A percentile compares a stretch with the other conserved stretches of the same genome.
phyloP scores from a whole-genome alignment of 2,797 vertebrate genomes.

The Varecia variegata region DNA sequence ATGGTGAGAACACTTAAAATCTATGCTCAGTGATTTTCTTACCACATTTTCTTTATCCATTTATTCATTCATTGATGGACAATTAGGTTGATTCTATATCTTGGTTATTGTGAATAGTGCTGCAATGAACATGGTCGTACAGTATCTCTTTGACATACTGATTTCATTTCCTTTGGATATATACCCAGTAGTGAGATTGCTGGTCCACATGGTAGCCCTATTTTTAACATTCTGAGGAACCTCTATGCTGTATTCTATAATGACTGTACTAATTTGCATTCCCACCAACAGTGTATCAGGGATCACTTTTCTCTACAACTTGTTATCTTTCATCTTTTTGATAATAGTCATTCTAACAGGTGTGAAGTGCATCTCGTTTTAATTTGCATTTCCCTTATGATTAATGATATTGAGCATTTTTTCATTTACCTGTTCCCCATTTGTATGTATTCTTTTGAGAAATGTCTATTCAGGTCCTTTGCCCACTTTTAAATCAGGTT shows the following conservation, averaged over 20 bases:
- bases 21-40: not conserved
- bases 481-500: not conserved
- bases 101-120: not conserved
- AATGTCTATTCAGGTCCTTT: not conserved
- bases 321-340: not conserved
- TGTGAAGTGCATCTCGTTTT: not conserved
- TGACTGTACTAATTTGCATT: not conserved
- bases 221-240: not conserved
- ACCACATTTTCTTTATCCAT: not conserved
- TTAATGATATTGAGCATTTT: not conserved
- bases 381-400: not conserved
- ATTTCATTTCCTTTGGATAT: not conserved
- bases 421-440: not conserved
- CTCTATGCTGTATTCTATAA: not conserved
- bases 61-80: not conserved
- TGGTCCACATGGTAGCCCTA: not conserved
- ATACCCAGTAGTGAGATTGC: not conserved
- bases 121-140: not conserved
- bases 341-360: not conserved
- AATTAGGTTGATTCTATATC: not conserved
- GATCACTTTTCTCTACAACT: not conserved
- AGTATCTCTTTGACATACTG: not conserved
- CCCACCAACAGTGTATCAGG: not conserved
- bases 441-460: not conserved
- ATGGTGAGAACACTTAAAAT: not conserved